These are phyloP conservation scores for Xestia xanthographa DNA, from an alignment of 2,888 invertebrate genomes.

Conservation along the genomic window DNA sequence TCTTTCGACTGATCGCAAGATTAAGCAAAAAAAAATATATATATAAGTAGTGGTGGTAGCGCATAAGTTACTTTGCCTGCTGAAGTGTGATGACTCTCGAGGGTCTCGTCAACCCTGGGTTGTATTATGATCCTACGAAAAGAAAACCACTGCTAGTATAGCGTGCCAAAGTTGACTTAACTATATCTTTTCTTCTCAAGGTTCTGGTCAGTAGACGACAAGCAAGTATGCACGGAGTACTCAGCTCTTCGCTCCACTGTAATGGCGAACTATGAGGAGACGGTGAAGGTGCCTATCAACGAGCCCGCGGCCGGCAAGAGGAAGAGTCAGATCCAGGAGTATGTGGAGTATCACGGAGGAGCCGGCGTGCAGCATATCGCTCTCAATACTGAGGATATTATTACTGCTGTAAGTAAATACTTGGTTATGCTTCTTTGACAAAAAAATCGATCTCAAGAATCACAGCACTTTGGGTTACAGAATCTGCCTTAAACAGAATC, in stretches of 20 bases:
- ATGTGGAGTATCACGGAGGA: slow-evolving; percentile 99
- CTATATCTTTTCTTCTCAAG: slow-evolving; percentile 81
- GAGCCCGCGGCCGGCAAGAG: slow-evolving; percentile 98
- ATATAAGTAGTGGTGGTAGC: too few relatives aligned
- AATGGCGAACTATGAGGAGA: slow-evolving; percentile 99
- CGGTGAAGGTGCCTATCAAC: slow-evolving; percentile 98
- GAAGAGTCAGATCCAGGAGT: slow-evolving; percentile 99
- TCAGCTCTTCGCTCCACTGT: slow-evolving; percentile 99
- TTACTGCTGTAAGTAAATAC: slow-evolving; percentile 92
- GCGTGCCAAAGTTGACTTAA: neutral
- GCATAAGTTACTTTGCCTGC: too few relatives aligned
- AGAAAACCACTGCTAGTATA: too few relatives aligned
- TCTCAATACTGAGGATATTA: slow-evolving; percentile 98
- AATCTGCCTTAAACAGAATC: too few relatives aligned
- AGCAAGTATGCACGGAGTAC: slow-evolving; percentile 98
- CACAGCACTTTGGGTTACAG: neutral
- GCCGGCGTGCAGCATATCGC: slow-evolving; percentile 99
- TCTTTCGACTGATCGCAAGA: too few relatives aligned
- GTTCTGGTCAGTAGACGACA: slow-evolving; percentile 99
- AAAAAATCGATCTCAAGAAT: neutral
- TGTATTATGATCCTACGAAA: too few relatives aligned
- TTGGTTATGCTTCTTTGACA: neutral
- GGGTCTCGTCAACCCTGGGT: too few relatives aligned
- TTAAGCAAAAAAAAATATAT: too few relatives aligned
- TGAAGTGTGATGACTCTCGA: too few relatives aligned